These are phyloP conservation scores for Mormyrus lacerda DNA, from an alignment of 2,113 vertebrate genomes.

Conservation along the genomic window DNA sequence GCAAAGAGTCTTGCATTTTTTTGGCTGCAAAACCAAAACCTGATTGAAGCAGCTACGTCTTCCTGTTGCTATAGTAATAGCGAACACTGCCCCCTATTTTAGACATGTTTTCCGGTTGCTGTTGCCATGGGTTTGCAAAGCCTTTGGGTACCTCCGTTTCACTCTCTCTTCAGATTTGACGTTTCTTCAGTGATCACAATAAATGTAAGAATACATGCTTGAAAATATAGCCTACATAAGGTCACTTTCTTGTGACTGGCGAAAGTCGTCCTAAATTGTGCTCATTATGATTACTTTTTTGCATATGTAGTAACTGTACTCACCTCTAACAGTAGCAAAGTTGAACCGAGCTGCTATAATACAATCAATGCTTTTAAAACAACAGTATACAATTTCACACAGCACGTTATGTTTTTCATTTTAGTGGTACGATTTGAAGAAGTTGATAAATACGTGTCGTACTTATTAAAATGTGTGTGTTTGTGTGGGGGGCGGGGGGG, in stretches of 20 bases:
- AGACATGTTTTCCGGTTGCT: constrained; percentile 47
- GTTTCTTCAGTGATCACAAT: not conserved
- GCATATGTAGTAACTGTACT: not conserved
- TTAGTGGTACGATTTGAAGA: not conserved
- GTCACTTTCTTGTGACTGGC: not conserved
- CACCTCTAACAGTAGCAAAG: not conserved
- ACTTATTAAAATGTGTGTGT: not conserved
- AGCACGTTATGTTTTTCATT: not conserved
- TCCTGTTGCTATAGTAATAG: constrained; percentile 66
- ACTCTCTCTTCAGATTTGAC: not conserved
- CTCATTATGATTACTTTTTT: not conserved
- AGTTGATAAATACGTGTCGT: not conserved
- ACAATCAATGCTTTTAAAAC: not conserved
- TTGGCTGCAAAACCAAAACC: constrained; percentile 40
- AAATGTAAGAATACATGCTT: not conserved
- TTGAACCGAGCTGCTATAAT: not conserved
- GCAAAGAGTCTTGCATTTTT: constrained; percentile 23
- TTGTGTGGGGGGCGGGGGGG: too few species aligned
- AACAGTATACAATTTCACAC: not conserved
- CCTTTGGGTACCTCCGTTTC: constrained; percentile 22
- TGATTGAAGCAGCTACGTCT: constrained; percentile 56
- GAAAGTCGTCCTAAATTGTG: not conserved
- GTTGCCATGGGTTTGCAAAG: constrained; percentile 39
- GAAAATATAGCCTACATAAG: not conserved
- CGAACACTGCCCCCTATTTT: constrained; percentile 48